phyloP scores from a whole-genome alignment of 2,888 invertebrate species.

The Cataglyphis albicans region DNA sequence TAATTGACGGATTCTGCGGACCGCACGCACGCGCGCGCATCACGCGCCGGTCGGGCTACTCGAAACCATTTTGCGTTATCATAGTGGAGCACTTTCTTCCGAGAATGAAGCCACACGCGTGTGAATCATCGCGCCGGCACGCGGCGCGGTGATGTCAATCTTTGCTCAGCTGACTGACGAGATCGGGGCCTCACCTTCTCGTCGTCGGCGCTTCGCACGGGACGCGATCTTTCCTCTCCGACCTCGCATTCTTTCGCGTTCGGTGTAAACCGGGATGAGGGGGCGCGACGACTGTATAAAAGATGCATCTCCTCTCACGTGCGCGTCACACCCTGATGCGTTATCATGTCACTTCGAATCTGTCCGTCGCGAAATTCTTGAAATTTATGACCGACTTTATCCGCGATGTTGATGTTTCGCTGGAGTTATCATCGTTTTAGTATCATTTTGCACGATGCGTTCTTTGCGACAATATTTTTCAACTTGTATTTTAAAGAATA shows the following conservation, averaged over 20 bases:
- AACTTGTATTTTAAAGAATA: neutral
- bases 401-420: slow-evolving; percentile 19
- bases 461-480: neutral
- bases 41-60: slow-evolving; percentile 31
- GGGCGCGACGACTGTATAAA: slow-evolving; percentile 15
- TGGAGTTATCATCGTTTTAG: neutral
- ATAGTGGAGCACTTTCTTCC: slow-evolving; percentile 68
- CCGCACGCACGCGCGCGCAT: neutral
- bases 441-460: neutral
- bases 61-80: slow-evolving; percentile 60
- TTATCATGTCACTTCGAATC: slow-evolving; percentile 40
- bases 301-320: slow-evolving; percentile 15
- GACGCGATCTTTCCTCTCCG: slow-evolving; percentile 42
- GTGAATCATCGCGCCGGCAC: slow-evolving; percentile 74
- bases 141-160: slow-evolving; percentile 76
- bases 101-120: neutral
- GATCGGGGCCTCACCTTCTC: slow-evolving; percentile 58
- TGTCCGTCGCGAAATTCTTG: slow-evolving; percentile 27
- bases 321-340: slow-evolving; percentile 6
- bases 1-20: slow-evolving; percentile 46
- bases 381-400: slow-evolving; percentile 38
- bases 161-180: slow-evolving; percentile 73
- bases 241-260: slow-evolving; percentile 63
- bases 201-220: slow-evolving; percentile 10
- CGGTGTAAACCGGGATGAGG: slow-evolving; percentile 24